Conservation (phyloP, 1,140 invertebrate genomes). For the Charaxes varanes region DNA sequence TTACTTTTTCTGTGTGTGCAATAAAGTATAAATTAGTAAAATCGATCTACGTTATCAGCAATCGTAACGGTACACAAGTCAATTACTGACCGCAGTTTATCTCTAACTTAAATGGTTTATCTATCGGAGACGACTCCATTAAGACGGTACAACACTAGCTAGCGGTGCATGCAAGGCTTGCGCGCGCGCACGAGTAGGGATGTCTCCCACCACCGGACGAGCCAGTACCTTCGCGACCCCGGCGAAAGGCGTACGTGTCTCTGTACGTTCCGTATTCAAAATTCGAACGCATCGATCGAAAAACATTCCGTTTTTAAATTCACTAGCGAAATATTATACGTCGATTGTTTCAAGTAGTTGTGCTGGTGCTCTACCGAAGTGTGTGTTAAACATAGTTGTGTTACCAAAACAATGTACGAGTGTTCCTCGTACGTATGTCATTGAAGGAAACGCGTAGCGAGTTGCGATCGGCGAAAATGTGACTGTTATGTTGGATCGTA, state of each 20-base stretch:
- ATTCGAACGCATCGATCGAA: slow-evolving; percentile 33
- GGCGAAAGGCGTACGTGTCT: slow-evolving; percentile 30
- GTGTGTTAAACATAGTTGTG: slow-evolving; percentile 16
- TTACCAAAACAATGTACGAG: slow-evolving; percentile 26
- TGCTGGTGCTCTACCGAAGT: slow-evolving; percentile 14
- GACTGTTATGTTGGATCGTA: slow-evolving; percentile 44
- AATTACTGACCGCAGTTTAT: slow-evolving; percentile 29
- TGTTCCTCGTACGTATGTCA: slow-evolving; percentile 28
- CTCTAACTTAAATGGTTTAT: slow-evolving; percentile 48
- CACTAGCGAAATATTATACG: not conserved
- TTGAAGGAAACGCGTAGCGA: slow-evolving; percentile 35
- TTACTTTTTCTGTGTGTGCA: too few relatives aligned
- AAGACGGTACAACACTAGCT: slow-evolving; percentile 13
- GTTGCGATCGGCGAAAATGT: slow-evolving; percentile 59
- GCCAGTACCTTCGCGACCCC: slow-evolving; percentile 48
- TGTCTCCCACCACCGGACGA: slow-evolving; percentile 31
- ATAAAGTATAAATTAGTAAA: too few relatives aligned
- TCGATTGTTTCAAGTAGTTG: slow-evolving; percentile 16
- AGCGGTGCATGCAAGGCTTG: slow-evolving; percentile 29
- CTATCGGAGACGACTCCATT: slow-evolving; percentile 35
- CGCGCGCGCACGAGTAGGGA: slow-evolving; percentile 44
- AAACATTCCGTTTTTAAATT: slow-evolving; percentile 16
- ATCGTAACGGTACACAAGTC: slow-evolving; percentile 17
- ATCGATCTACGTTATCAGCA: not conserved
- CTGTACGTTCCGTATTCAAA: slow-evolving; percentile 19